Conservation (phyloP, 2,113 vertebrate species). For the Oophaga pumilio region DNA sequence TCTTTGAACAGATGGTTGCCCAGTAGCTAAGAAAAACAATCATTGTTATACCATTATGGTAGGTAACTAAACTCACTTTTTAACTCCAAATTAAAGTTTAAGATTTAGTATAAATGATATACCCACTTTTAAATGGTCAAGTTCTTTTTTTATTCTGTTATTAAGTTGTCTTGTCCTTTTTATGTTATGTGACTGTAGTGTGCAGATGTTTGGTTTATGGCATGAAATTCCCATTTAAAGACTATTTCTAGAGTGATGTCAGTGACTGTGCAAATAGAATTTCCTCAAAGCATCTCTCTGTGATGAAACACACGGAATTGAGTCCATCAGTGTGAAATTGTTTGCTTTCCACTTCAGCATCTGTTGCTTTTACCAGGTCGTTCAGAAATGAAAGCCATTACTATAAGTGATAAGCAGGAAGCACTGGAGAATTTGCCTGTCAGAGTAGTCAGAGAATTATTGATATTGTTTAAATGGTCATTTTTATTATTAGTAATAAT, state of each 20-base stretch:
- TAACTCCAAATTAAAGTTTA: no score
- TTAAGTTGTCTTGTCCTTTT: conserved; percentile 12
- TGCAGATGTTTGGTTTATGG: conserved; percentile 25
- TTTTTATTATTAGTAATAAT: not conserved
- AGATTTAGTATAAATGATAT: not conserved
- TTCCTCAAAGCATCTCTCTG: conserved; percentile 38
- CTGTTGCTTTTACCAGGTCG: conserved; percentile 39
- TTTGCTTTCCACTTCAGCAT: conserved; percentile 52
- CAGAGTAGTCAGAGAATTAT: not conserved
- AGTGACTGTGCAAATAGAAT: conserved; percentile 49
- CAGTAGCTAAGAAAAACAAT: not conserved
- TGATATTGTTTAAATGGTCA: conserved; percentile 1
- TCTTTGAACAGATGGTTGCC: no score
- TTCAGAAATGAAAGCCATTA: conserved; percentile 21
- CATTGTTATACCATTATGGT: no score
- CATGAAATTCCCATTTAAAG: conserved; percentile 42
- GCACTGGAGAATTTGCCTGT: not conserved
- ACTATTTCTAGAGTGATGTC: conserved; percentile 40
- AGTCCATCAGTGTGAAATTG: conserved; percentile 42
- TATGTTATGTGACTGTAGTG: not conserved
- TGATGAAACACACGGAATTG: conserved; percentile 33
- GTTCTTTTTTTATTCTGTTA: not conserved
- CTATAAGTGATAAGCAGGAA: conserved; percentile 14
- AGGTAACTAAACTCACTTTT: no score
- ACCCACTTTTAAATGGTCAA: not conserved